Evolutionary conservation across 2,888 invertebrate species (phyloP).

Genomic region (Gymnocheta viridis): DNA sequence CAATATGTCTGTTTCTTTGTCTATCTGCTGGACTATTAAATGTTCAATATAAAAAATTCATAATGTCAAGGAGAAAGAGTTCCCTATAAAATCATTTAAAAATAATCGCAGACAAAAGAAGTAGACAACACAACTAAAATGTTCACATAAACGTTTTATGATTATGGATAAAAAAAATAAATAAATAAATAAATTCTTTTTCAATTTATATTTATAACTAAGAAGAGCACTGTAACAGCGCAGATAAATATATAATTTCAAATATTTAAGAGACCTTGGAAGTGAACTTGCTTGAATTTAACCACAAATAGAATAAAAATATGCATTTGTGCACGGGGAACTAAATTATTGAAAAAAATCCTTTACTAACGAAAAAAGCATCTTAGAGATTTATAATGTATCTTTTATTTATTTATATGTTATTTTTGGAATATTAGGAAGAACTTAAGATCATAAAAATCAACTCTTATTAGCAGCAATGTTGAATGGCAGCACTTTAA

Average conservation of each 20-base stretch:
- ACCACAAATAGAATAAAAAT: slow-evolving; percentile 27
- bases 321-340: not conserved
- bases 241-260: slow-evolving; percentile 1
- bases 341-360: slow-evolving; percentile 64
- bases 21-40: slow-evolving; percentile 27
- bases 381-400: slow-evolving; percentile 22
- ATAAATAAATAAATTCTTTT: not conserved
- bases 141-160: slow-evolving; percentile 11
- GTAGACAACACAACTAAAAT: slow-evolving; percentile 2
- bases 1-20: slow-evolving; percentile 27
- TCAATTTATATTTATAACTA: slow-evolving; percentile 22
- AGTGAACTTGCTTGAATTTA: slow-evolving; percentile 44
- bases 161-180: slow-evolving; percentile 18
- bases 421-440: not conserved
- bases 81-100: slow-evolving; percentile 5
- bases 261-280: slow-evolving; percentile 51
- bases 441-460: not conserved
- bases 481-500: slow-evolving; percentile 7
- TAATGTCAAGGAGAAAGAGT: slow-evolving; percentile 40
- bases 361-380: slow-evolving; percentile 22
- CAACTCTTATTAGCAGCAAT: not conserved
- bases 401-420: not conserved
- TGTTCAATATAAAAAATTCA: slow-evolving; percentile 43
- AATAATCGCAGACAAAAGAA: slow-evolving; percentile 3
- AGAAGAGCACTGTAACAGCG: not conserved